Evolutionary conservation across 2,113 vertebrate genomes (phyloP), one percentile per base, ranked within the genome.

Genomic region (Neomonachus schauinslandi): DNA sequence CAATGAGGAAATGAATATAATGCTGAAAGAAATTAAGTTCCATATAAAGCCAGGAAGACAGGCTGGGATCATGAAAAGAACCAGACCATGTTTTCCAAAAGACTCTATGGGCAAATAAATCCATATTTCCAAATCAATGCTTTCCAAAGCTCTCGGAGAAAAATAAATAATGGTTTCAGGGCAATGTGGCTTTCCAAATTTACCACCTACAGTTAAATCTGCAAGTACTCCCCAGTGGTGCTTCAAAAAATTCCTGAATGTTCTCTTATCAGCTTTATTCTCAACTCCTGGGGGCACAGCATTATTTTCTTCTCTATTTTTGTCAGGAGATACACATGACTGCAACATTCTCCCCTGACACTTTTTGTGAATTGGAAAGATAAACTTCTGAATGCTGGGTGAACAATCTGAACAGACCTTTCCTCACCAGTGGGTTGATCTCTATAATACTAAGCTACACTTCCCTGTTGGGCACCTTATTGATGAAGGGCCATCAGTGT

Each of bases 71-170:
- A 51, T 95, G 93, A 97, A 97, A 72, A 97, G 88, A 21, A 7
- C 16, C 69, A 97, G 88, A 96, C 79, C 1, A n/a, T 89, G 28
- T 92, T 96, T 95, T 97, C 77, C 49, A 92, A 96, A 97, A 94
- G 51, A 79, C 94, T 91, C 84, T 81, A 26, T 93, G 31, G 89
- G 89, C 96, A 96, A 97, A 98, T 97, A 95, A 96, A 97, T 65
- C 53, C 61, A 49, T 95, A 84, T 89, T 99, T 98, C 18, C 15
- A 96, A 98, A 96, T 98, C 7, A 97, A 94, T 98, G 83, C 96
- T 88, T 98, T 89, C 76, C 67, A 93, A 80, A 94, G 39, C 76
- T 92, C 76, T 12, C 95, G 51, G 55, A 98, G 61, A 97, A 98
- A 96, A 77, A 95, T 83, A 91, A 97, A 94, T 83, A 90, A 94